These are phyloP conservation scores for Drosophila nigritarsus DNA, from an alignment of 2,888 invertebrate species.

Conservation along the genomic window DNA sequence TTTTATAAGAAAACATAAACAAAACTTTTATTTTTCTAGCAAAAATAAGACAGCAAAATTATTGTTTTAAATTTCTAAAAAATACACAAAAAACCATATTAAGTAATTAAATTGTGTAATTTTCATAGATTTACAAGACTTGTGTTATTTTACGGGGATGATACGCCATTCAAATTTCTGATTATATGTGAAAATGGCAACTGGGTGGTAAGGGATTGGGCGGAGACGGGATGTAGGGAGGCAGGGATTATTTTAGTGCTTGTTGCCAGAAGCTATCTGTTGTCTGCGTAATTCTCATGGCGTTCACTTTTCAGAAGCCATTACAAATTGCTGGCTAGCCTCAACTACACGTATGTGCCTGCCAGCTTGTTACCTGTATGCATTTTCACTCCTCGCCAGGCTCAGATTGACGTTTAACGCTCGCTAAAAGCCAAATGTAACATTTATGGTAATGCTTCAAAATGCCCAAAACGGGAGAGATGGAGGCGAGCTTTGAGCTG, in stretches of 20 bases:
- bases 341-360: conserved; percentile 30
- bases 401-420: conserved; percentile 10
- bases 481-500: background rate
- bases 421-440: conserved; percentile 71
- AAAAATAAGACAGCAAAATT: background rate
- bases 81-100: background rate
- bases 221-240: background rate
- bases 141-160: background rate
- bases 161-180: background rate
- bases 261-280: conserved; percentile 40
- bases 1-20: conserved; percentile 2
- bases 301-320: conserved; percentile 64
- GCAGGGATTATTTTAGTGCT: conserved; percentile 6
- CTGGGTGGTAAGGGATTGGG: background rate
- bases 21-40: background rate
- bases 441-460: conserved; percentile 73
- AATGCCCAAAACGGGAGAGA: conserved; percentile 43
- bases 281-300: conserved; percentile 24
- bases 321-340: conserved; percentile 70
- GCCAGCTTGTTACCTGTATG: background rate
- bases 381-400: background rate
- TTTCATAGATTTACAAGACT: background rate
- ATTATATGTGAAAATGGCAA: conserved; percentile 7
- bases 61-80: background rate
- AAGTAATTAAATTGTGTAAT: background rate